These are phyloP conservation scores for Carduelis carduelis DNA, from an alignment of 2,797 vertebrate genomes.

Conservation along the genomic window DNA sequence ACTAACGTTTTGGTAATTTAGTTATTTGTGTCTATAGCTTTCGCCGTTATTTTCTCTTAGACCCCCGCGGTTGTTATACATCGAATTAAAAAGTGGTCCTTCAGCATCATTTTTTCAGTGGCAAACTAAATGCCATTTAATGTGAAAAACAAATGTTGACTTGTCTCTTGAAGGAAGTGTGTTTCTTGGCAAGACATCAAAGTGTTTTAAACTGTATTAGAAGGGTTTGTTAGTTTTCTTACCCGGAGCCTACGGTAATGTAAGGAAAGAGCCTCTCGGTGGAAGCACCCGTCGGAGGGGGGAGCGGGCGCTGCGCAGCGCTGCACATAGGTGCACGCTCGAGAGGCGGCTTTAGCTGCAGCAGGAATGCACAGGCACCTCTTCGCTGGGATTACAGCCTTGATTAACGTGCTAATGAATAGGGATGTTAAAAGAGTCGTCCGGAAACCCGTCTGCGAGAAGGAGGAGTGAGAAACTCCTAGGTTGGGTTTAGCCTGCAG, in stretches of 20 bases:
- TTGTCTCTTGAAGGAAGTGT: slow-evolving; percentile 79
- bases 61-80: slow-evolving; percentile 82
- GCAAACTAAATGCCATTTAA: slow-evolving; percentile 82
- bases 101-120: slow-evolving; percentile 76
- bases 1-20: slow-evolving; percentile 86
- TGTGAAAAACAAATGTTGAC: slow-evolving; percentile 86
- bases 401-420: slow-evolving; percentile 64
- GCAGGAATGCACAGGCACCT: neutral
- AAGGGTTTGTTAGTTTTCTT: slow-evolving; percentile 70
- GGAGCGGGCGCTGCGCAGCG: neutral
- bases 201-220: slow-evolving; percentile 74
- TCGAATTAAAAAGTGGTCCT: slow-evolving; percentile 84
- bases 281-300: neutral
- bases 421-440: slow-evolving; percentile 24
- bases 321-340: neutral
- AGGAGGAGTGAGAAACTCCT: slow-evolving; percentile 45
- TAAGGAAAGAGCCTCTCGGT: slow-evolving; percentile 8
- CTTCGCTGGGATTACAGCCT: slow-evolving; percentile 42
- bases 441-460: slow-evolving; percentile 48
- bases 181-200: slow-evolving; percentile 78
- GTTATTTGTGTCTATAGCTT: slow-evolving; percentile 84
- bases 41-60: slow-evolving; percentile 80
- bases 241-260: slow-evolving; percentile 49
- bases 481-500: slow-evolving; percentile 20
- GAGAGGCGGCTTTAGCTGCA: neutral